Conservation (phyloP, 2,888 invertebrate genomes). For the Spodoptera exigua region DNA sequence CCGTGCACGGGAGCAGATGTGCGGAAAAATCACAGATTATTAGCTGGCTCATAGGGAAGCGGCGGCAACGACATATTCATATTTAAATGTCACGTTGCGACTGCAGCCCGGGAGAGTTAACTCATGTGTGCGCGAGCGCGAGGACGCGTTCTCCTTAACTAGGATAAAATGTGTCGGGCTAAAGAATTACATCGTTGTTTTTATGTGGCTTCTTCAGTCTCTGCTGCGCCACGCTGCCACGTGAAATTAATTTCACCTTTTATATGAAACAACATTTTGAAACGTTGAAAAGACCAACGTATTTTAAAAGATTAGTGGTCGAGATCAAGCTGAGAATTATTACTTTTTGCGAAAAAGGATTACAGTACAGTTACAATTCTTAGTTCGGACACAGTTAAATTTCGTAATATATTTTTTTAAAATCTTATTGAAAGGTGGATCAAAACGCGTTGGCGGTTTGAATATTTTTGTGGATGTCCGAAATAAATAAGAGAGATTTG, state of each 20-base stretch:
- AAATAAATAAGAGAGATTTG: background rate
- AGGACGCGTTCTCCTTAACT: constrained; percentile 56
- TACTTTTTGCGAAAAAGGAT: constrained; percentile 17
- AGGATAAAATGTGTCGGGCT: constrained; percentile 59
- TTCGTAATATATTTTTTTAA: constrained; percentile 52
- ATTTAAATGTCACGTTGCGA: constrained; percentile 84
- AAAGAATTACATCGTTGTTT: constrained; percentile 56
- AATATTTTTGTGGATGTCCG: constrained; percentile 33
- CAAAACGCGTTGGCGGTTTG: constrained; percentile 66
- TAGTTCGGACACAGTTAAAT: constrained; percentile 25
- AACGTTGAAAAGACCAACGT: constrained; percentile 22
- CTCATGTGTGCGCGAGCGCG: constrained; percentile 70
- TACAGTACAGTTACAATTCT: constrained; percentile 20
- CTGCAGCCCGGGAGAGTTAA: constrained; percentile 68
- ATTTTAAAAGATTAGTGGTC: constrained; percentile 36
- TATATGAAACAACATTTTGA: constrained; percentile 50
- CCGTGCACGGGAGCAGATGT: constrained; percentile 72
- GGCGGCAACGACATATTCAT: constrained; percentile 82
- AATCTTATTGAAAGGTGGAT: constrained; percentile 69
- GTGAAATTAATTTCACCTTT: constrained; percentile 54
- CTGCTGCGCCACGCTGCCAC: constrained; percentile 28
- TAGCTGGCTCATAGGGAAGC: constrained; percentile 73
- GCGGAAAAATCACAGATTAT: constrained; percentile 87
- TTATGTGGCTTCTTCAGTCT: constrained; percentile 48
- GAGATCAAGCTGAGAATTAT: constrained; percentile 22